phyloP scores from a whole-genome alignment of 2,888 invertebrate species.

The Theristus sp. region DNA sequence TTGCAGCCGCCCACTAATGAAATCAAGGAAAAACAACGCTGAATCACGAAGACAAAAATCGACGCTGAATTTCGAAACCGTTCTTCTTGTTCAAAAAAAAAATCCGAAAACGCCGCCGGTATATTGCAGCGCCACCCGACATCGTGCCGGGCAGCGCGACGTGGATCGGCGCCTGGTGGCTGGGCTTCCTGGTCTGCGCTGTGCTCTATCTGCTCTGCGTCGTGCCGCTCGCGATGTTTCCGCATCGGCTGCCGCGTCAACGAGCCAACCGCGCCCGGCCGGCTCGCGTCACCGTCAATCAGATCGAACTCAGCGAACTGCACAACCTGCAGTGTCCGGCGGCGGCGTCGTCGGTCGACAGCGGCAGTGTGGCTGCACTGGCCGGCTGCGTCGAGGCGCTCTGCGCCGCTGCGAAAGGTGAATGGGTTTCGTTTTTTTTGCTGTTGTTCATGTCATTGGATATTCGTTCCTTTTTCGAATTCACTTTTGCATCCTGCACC shows the following conservation, averaged over 20 bases:
- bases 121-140: constrained; percentile 36
- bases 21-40: no score
- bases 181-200: constrained; percentile 42
- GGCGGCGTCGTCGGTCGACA: no score
- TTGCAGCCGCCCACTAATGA: no score
- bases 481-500: neutral
- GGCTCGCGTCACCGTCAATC: no score
- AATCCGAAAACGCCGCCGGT: no score
- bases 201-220: constrained; percentile 43
- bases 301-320: no score
- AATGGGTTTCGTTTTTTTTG: neutral
- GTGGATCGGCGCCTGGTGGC: constrained; percentile 60
- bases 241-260: constrained; percentile 36
- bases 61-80: neutral
- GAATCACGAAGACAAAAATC: neutral
- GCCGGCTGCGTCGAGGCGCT: no score
- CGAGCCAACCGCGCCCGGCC: no score
- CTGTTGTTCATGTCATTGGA: neutral
- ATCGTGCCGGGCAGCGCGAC: constrained; percentile 45
- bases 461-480: no score
- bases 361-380: no score
- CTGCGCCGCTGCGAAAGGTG: neutral
- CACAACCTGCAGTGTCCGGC: no score
- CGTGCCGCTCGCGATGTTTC: constrained; percentile 46
- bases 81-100: neutral